Percentiles rank a stretch among this genome's conserved stretches.
phyloP scores from a whole-genome alignment of 2,888 invertebrate species.

The Tipula vernalis region DNA sequence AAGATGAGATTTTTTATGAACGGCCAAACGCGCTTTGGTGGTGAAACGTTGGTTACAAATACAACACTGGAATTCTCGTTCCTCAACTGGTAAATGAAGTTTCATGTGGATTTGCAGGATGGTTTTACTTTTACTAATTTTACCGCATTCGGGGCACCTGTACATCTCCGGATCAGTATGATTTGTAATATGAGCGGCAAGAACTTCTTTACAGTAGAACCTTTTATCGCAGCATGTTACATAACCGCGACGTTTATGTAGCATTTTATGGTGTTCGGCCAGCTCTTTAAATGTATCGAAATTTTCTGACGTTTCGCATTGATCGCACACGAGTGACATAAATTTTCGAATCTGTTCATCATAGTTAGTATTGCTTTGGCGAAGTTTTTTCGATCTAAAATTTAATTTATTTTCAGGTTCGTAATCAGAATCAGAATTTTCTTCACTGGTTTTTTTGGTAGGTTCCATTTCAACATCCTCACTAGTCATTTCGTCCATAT shows the following conservation, averaged over 20 bases:
- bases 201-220: constrained; percentile 17
- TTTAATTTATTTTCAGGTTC: neutral
- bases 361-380: constrained; percentile 15
- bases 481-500: neutral
- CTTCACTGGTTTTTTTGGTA: neutral
- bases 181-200: constrained; percentile 16
- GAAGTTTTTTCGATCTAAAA: neutral
- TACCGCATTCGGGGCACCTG: constrained; percentile 16
- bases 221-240: constrained; percentile 17
- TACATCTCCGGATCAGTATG: constrained; percentile 18
- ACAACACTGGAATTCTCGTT: constrained; percentile 15
- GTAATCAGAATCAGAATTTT: neutral
- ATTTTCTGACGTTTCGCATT: constrained; percentile 12
- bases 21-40: constrained; percentile 17
- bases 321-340: constrained; percentile 15
- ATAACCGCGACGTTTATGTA: constrained; percentile 16
- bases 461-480: neutral
- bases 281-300: constrained; percentile 17
- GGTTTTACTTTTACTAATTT: constrained; percentile 17
- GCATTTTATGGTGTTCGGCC: constrained; percentile 15
- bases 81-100: constrained; percentile 17
- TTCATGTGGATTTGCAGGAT: constrained; percentile 17
- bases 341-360: constrained; percentile 18
- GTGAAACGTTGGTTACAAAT: constrained; percentile 18
- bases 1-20: constrained; percentile 17